phyloP scores from a whole-genome alignment of 2,888 invertebrate genomes.

The Ceramica pisi region DNA sequence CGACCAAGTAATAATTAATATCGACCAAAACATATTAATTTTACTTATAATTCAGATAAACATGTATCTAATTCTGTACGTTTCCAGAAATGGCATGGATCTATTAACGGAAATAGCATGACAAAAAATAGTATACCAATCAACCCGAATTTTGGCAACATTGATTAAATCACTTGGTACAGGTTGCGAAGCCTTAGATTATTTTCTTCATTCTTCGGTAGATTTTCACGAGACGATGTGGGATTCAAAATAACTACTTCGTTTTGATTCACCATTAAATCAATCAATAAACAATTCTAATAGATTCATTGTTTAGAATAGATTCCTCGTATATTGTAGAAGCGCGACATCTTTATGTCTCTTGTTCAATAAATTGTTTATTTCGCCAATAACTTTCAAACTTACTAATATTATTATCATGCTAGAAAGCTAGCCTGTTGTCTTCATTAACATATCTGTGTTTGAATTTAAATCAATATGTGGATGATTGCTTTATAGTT shows the following conservation, averaged over 20 bases:
- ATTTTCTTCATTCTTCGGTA: not conserved
- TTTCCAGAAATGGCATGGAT: not conserved
- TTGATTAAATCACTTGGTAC: slow-evolving; percentile 13
- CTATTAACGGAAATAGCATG: not conserved
- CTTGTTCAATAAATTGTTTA: slow-evolving; percentile 38
- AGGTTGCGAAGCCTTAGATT: slow-evolving; percentile 25
- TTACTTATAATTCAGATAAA: not conserved
- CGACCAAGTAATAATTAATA: not conserved
- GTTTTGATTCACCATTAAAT: slow-evolving; percentile 9
- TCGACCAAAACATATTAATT: not conserved
- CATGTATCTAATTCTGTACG: not conserved
- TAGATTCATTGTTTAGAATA: slow-evolving; percentile 30
- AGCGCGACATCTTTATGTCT: slow-evolving; percentile 36
- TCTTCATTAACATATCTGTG: slow-evolving; percentile 47
- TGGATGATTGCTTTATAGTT: slow-evolving; percentile 20
- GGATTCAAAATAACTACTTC: slow-evolving; percentile 1
- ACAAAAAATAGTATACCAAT: slow-evolving; percentile 4
- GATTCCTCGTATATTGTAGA: slow-evolving; percentile 27
- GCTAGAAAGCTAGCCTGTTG: slow-evolving; percentile 35
- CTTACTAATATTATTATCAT: slow-evolving; percentile 37
- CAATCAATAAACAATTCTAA: slow-evolving; percentile 22
- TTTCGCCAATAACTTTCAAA: slow-evolving; percentile 38
- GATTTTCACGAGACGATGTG: not conserved
- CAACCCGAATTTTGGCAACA: not conserved
- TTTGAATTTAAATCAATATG: slow-evolving; percentile 34